Percentiles rank a stretch among this genome's conserved stretches.
These are phyloP conservation scores for Drosophila punjabiensis DNA, from an alignment of 1,140 invertebrate genomes.

Conservation along the genomic window DNA sequence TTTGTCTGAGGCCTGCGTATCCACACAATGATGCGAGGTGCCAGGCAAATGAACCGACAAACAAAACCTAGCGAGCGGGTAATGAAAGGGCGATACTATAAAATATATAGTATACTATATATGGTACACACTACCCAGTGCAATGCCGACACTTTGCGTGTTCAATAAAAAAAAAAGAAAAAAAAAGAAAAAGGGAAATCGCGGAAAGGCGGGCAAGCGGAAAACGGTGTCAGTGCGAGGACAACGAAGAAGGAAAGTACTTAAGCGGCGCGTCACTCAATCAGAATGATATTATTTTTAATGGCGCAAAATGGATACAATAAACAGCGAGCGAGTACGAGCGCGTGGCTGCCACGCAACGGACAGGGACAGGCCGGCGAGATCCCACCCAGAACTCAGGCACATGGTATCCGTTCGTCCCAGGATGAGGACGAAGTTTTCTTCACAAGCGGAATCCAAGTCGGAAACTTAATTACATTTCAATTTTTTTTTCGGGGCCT, in stretches of 20 bases:
- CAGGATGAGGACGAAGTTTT: constrained; percentile 43
- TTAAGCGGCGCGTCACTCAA: constrained; percentile 82
- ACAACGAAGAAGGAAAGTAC: constrained; percentile 76
- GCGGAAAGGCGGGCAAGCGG: constrained; percentile 32
- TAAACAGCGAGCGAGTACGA: constrained; percentile 66
- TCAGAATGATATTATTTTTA: constrained; percentile 84
- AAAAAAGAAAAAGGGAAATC: constrained; percentile 59
- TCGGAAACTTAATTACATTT: constrained; percentile 80
- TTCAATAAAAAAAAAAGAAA: constrained; percentile 60
- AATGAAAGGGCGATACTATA: constrained; percentile 36
- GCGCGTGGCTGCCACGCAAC: constrained; percentile 64
- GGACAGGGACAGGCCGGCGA: constrained; percentile 12
- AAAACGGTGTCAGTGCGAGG: constrained; percentile 79
- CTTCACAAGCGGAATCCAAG: constrained; percentile 19
- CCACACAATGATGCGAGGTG: constrained; percentile 42
- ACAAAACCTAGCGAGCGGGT: constrained; percentile 38
- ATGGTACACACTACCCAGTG: constrained; percentile 14
- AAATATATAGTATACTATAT: constrained; percentile 8
- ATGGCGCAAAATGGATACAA: constrained; percentile 75
- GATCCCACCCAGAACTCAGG: constrained; percentile 30
- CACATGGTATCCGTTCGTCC: constrained; percentile 55
- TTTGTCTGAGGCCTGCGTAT: constrained; percentile 46
- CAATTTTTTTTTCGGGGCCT: constrained; percentile 59
- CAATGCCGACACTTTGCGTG: constrained; percentile 72
- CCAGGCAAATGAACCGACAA: constrained; percentile 18